Percentiles rank a stretch among this genome's conserved stretches.
These are phyloP conservation scores for Lagenorhynchus albirostris DNA, from an alignment of 2,113 vertebrate genomes.

Conservation along the genomic window DNA sequence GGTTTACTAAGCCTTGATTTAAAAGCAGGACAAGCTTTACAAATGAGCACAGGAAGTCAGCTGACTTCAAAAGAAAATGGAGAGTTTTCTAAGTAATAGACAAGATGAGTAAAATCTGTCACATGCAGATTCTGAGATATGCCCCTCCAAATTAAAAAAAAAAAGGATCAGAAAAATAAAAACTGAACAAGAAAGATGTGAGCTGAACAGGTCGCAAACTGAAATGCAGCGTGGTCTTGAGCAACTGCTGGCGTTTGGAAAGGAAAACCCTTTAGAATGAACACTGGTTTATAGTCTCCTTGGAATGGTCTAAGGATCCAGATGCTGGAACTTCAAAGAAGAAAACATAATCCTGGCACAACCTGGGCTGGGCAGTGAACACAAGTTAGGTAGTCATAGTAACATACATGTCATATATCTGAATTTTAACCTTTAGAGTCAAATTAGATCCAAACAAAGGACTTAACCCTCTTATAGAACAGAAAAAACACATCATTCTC, in stretches of 20 bases:
- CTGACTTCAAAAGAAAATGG: neutral
- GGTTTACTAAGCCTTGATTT: neutral
- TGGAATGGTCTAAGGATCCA: neutral
- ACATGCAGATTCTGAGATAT: neutral
- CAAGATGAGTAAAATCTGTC: too few relatives aligned
- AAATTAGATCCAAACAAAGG: neutral
- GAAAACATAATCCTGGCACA: neutral
- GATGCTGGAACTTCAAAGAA: neutral
- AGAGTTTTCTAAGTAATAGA: neutral
- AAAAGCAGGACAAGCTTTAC: neutral
- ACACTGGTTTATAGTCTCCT: neutral
- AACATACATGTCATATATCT: accelerated
- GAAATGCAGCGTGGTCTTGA: neutral
- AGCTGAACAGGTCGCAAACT: neutral
- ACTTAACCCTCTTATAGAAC: accelerated
- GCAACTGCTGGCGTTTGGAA: accelerated
- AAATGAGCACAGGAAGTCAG: neutral
- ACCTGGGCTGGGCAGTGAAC: neutral
- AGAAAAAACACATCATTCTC: accelerated
- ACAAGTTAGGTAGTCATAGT: accelerated
- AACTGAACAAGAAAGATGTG: neutral
- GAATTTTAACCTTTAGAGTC: neutral
- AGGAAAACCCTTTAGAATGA: neutral
- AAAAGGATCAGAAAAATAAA: neutral
- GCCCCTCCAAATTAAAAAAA: neutral